Conservation (phyloP, 2,888 invertebrate species). For the Pegoplata infirma region DNA sequence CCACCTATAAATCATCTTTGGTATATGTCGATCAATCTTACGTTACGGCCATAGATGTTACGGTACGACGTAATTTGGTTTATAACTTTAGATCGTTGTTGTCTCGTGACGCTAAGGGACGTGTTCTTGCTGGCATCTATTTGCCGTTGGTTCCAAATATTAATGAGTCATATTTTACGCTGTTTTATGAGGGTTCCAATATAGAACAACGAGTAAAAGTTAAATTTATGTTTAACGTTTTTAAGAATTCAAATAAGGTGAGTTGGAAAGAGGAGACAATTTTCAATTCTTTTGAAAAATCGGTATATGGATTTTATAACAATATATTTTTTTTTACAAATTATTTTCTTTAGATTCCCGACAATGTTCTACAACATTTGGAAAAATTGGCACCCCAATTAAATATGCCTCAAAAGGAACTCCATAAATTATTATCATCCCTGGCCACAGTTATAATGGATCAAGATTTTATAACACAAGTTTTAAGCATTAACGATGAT, state of each 20-base stretch:
- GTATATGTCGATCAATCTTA: slow-evolving; percentile 90
- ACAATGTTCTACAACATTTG: slow-evolving; percentile 81
- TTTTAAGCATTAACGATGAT: slow-evolving; percentile 88
- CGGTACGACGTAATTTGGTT: slow-evolving; percentile 92
- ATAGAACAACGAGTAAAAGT: slow-evolving; percentile 83
- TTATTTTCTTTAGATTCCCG: slow-evolving; percentile 80
- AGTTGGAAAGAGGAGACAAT: slow-evolving; percentile 42
- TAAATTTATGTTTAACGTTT: slow-evolving; percentile 87
- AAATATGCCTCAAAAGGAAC: slow-evolving; percentile 83
- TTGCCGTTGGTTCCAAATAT: slow-evolving; percentile 85
- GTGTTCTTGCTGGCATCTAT: slow-evolving; percentile 90
- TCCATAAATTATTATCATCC: slow-evolving; percentile 82
- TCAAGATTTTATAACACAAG: slow-evolving; percentile 85
- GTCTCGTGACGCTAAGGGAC: slow-evolving; percentile 90
- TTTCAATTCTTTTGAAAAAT: background rate
- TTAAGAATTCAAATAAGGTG: slow-evolving; percentile 82
- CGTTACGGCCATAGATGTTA: slow-evolving; percentile 89
- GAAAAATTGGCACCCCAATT: slow-evolving; percentile 86
- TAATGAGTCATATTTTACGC: slow-evolving; percentile 84
- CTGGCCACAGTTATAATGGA: slow-evolving; percentile 85
- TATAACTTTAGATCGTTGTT: slow-evolving; percentile 89
- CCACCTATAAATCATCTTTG: slow-evolving; percentile 84
- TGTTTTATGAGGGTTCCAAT: slow-evolving; percentile 85
- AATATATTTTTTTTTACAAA: too few species aligned
- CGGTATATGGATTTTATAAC: too few species aligned